Evolutionary conservation across 2,113 vertebrate species (phyloP).

Genomic region (Aldabrachelys gigantea): DNA sequence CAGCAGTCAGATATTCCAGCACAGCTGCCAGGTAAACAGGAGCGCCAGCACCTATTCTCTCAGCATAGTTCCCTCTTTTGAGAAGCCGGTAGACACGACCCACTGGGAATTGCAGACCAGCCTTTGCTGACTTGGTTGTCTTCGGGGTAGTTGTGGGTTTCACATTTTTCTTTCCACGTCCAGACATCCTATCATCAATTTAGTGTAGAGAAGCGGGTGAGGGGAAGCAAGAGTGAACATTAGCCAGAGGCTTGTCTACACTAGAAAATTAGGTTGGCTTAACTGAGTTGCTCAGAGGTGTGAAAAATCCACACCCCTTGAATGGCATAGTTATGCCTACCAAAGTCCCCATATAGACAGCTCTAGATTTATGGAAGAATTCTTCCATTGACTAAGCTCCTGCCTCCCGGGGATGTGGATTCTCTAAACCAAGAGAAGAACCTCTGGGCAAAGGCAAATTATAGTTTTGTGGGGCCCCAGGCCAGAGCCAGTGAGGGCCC

Average conservation of each 20-base stretch:
- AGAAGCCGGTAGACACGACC: conserved; percentile 76
- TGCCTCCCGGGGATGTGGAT: not conserved
- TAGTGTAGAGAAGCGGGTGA: not conserved
- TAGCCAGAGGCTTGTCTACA: not conserved
- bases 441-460: no score
- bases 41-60: conserved; percentile 64
- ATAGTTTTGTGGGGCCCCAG: no score
- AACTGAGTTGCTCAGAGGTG: no score
- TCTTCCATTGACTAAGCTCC: not conserved
- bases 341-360: not conserved
- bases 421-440: not conserved
- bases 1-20: conserved; percentile 82
- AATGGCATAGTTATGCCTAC: not conserved
- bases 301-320: not conserved
- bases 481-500: no score
- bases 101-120: conserved; percentile 83
- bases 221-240: not conserved
- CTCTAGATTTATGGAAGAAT: not conserved
- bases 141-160: not conserved
- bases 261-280: no score
- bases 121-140: conserved; percentile 57
- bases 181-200: conserved; percentile 71
- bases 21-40: conserved; percentile 79
- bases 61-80: conserved; percentile 67
- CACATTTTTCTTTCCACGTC: conserved; percentile 61